phyloP scores from a whole-genome alignment of 2,888 invertebrate species.

The Biston betularia region DNA sequence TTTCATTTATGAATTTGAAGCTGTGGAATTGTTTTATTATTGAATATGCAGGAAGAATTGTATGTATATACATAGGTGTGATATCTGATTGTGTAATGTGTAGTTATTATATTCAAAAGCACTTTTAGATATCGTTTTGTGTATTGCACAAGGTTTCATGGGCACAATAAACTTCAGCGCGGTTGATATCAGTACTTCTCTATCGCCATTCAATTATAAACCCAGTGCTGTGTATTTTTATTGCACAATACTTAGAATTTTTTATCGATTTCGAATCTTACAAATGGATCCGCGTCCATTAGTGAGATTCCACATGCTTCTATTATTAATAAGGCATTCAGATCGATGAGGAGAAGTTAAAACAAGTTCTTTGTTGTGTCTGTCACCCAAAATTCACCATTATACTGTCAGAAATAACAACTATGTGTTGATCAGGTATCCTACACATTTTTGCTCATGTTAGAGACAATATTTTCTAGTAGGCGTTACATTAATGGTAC shows the following conservation, averaged over 20 bases:
- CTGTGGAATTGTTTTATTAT: background rate
- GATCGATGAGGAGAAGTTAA: too few species aligned
- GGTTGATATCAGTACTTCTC: constrained; percentile 22
- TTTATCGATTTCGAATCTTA: background rate
- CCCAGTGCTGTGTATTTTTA: background rate
- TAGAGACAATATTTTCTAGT: constrained; percentile 73
- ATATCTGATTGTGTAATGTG: constrained; percentile 4
- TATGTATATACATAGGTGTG: constrained; percentile 4
- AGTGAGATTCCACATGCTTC: background rate
- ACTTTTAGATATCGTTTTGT: constrained; percentile 6
- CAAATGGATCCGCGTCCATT: background rate
- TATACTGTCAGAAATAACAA: constrained; percentile 22
- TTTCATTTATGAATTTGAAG: background rate
- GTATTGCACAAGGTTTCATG: constrained; percentile 12
- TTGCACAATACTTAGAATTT: background rate
- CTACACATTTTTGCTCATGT: constrained; percentile 61
- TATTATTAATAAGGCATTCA: too few species aligned
- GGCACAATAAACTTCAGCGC: constrained; percentile 1
- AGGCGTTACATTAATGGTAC: constrained; percentile 67
- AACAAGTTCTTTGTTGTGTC: background rate
- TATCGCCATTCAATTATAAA: constrained; percentile 6
- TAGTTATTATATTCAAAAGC: constrained; percentile 2
- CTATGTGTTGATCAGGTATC: constrained; percentile 39
- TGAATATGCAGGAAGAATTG: background rate
- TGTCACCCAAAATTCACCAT: background rate